Evolutionary conservation across 2,113 vertebrate genomes (phyloP), one percentile per base, ranked within the genome.

Genomic region (Poeciliopsis turrubarensis): DNA sequence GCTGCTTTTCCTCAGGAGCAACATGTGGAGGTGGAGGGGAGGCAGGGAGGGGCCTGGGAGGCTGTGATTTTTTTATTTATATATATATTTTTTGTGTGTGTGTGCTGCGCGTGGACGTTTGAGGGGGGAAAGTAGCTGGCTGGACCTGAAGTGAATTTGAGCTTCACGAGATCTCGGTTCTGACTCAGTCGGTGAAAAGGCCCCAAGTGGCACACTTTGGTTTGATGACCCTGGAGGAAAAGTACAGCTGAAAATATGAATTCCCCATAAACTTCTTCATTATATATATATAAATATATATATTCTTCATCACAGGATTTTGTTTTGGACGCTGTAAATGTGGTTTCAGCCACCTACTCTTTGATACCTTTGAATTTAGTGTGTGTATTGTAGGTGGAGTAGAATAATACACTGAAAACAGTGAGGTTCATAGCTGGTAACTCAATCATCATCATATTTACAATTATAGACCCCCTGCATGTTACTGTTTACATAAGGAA

Each of bases 121-220:
- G 25, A 9, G 25, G 65, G 51, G 39, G 79, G 70, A 69, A 75
- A 65, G 73, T 77, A 74, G 91, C 90, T 85, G 87, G 89, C 30
- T 31, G 30, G 30, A 31, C 30, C 30, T 79, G 29, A n/a, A 84
- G 91, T 90, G 82, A 83, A 79, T 92, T 87, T 13, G 85, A 88
- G 75, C 84, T 80, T 84, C 39, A 60, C 83, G 88, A 94, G 93
- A 94, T 94, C 80, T 92, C 88, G 82, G 29, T 91, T 93, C 93
- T 93, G 91, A 80, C 92, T 90, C 95, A 96, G 95, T 95, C 96
- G 95, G 94, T 93, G 90, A 92, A 92, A 91, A 85, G 88, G 89
- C 29, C 29, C 29, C 29, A 29, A 29, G 29, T 29, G 29, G 29
- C 82, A 79, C 82, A 82, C 78, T 70, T 39, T 65, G 34, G 37